Evolutionary conservation across 2,888 invertebrate genomes (phyloP).

Genomic region (Drosophila mulleri): DNA sequence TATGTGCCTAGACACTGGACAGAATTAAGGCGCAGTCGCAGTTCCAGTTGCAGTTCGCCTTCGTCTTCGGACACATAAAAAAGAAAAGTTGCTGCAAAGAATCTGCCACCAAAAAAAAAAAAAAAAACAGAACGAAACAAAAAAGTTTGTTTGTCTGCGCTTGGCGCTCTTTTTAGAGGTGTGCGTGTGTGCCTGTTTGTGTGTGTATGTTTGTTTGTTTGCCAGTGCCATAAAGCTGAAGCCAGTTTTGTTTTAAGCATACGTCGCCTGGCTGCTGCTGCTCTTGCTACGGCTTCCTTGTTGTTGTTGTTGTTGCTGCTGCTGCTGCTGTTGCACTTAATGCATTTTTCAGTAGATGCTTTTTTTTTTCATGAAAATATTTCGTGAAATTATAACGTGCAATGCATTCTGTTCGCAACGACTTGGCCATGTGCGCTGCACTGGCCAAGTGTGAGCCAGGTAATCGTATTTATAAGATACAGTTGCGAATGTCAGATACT

Average conservation of each 20-base stretch:
- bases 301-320: slow-evolving; percentile 35
- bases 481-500: slow-evolving; percentile 64
- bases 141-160: slow-evolving; percentile 55
- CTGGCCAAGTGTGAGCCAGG: slow-evolving; percentile 56
- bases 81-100: slow-evolving; percentile 61
- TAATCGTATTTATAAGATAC: slow-evolving; percentile 79
- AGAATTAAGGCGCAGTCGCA: slow-evolving; percentile 81
- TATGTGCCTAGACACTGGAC: slow-evolving; percentile 54
- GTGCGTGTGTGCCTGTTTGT: slow-evolving; percentile 20
- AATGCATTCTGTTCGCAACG: slow-evolving; percentile 54
- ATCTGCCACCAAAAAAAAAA: slow-evolving; percentile 58
- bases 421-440: slow-evolving; percentile 54
- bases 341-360: slow-evolving; percentile 82
- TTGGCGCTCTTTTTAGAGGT: slow-evolving; percentile 46
- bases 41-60: slow-evolving; percentile 42
- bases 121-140: slow-evolving; percentile 10
- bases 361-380: slow-evolving; percentile 74
- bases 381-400: slow-evolving; percentile 78
- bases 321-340: slow-evolving; percentile 76
- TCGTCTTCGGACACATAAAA: slow-evolving; percentile 52
- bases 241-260: slow-evolving; percentile 72
- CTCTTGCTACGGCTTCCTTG: slow-evolving; percentile 58
- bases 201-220: slow-evolving; percentile 70
- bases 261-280: slow-evolving; percentile 41
- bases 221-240: slow-evolving; percentile 76